Evolutionary conservation across 2,888 invertebrate genomes (phyloP).

Genomic region (Embidobia sp.): DNA sequence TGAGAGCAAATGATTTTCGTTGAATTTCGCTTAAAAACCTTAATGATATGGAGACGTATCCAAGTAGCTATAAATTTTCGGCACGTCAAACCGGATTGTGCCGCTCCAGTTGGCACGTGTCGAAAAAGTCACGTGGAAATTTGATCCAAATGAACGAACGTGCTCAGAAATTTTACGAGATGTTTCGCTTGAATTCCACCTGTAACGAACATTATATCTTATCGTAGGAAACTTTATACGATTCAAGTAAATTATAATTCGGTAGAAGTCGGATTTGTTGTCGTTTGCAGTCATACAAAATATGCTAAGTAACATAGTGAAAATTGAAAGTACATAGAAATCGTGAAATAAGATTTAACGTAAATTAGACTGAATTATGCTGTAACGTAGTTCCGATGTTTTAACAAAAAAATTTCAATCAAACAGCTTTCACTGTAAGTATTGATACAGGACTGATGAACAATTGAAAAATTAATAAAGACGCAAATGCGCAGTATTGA

Average conservation of each 20-base stretch:
- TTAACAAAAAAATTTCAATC: too few species aligned
- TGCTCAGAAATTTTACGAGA: slow-evolving; percentile 30
- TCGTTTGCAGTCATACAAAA: too few species aligned
- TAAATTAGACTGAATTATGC: too few species aligned
- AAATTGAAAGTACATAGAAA: too few species aligned
- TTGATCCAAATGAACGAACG: slow-evolving; percentile 35
- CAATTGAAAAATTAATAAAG: not conserved
- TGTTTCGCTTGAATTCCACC: slow-evolving; percentile 5
- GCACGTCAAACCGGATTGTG: slow-evolving; percentile 55
- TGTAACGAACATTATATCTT: not conserved
- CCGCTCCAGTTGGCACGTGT: slow-evolving; percentile 54
- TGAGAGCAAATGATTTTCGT: slow-evolving; percentile 50
- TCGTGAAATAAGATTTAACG: too few species aligned
- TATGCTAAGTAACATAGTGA: too few species aligned
- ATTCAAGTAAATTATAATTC: not conserved
- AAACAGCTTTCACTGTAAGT: too few species aligned
- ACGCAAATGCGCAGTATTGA: not conserved
- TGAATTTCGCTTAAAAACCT: slow-evolving; percentile 23
- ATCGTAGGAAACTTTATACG: not conserved
- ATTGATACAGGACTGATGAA: not conserved
- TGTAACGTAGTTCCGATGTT: too few species aligned
- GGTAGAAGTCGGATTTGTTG: too few species aligned
- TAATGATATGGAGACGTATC: slow-evolving; percentile 59
- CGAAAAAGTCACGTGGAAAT: slow-evolving; percentile 39
- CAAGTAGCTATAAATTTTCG: slow-evolving; percentile 56